A percentile compares a stretch with the other conserved stretches of the same genome.
phyloP scores from a whole-genome alignment of 2,888 invertebrate species.

The Thyatira batis region DNA sequence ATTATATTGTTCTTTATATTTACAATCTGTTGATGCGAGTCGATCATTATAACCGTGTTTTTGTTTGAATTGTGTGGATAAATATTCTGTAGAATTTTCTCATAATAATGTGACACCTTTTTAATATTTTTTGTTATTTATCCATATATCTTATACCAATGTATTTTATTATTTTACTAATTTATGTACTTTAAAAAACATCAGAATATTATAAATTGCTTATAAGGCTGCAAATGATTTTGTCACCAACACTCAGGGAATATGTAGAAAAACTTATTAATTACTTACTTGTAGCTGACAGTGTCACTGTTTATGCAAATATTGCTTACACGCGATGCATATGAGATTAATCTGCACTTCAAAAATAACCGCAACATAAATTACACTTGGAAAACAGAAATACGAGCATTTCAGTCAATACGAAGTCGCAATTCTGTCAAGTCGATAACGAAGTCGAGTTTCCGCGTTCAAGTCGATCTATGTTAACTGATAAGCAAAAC shows the following conservation, averaged over 20 bases:
- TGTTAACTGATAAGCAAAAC: conserved; percentile 49
- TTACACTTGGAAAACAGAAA: neutral
- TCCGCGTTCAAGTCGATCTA: conserved; percentile 53
- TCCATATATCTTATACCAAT: too few species aligned
- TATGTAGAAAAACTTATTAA: too few species aligned
- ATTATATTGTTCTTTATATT: conserved; percentile 19
- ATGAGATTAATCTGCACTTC: neutral
- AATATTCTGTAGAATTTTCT: too few species aligned
- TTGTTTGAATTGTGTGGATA: neutral
- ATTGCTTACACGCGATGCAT: neutral
- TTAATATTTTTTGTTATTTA: too few species aligned
- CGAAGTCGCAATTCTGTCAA: conserved; percentile 38
- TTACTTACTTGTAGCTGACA: too few species aligned
- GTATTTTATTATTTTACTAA: too few species aligned
- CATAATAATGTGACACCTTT: too few species aligned
- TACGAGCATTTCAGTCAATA: conserved; percentile 25
- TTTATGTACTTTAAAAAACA: too few species aligned
- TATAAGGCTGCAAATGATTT: too few species aligned
- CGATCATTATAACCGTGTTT: conserved; percentile 26
- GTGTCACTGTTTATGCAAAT: too few species aligned
- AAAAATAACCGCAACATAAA: neutral
- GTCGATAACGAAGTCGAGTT: conserved; percentile 43
- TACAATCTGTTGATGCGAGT: conserved; percentile 16
- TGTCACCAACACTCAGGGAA: too few species aligned
- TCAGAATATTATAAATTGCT: too few species aligned